phyloP scores from a whole-genome alignment of 2,113 vertebrate genomes.

The Lepisosteus osseus region DNA sequence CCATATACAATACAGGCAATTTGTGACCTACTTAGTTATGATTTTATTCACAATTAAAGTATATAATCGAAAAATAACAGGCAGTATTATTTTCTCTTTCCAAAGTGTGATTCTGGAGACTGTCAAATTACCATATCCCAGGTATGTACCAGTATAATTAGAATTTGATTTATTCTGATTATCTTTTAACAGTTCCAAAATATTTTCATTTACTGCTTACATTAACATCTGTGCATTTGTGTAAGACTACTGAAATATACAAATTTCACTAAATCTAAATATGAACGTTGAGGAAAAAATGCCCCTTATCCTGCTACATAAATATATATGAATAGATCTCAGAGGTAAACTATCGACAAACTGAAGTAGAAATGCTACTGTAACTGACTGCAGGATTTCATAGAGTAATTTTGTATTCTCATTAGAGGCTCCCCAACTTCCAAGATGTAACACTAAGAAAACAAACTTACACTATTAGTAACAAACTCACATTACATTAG shows the following conservation, averaged over 20 bases:
- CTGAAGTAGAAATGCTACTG: too few relatives aligned
- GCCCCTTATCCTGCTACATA: too few relatives aligned
- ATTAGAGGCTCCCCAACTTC: too few relatives aligned
- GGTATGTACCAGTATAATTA: conserved; percentile 52
- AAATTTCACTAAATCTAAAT: too few relatives aligned
- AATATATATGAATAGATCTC: too few relatives aligned
- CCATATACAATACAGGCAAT: conserved; percentile 10
- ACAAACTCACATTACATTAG: too few relatives aligned
- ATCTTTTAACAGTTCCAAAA: conserved; percentile 51
- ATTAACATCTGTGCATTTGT: conserved; percentile 38
- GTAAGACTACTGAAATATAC: conserved; percentile 53
- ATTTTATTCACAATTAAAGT: background rate
- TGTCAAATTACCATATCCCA: conserved; percentile 42
- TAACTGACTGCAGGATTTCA: too few relatives aligned
- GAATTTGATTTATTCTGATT: conserved; percentile 12
- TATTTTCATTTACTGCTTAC: conserved; percentile 40
- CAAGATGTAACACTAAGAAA: too few relatives aligned
- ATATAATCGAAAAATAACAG: conserved; percentile 40
- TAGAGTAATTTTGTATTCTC: too few relatives aligned
- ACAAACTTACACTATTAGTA: too few relatives aligned
- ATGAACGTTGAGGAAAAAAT: too few relatives aligned
- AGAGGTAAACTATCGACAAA: too few relatives aligned
- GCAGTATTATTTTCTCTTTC: conserved; percentile 16
- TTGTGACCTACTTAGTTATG: background rate
- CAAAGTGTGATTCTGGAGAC: conserved; percentile 1